Percentiles rank a stretch among this genome's conserved stretches.
Conservation (phyloP, 1,140 invertebrate species). For the Geopemphigus sp. region DNA sequence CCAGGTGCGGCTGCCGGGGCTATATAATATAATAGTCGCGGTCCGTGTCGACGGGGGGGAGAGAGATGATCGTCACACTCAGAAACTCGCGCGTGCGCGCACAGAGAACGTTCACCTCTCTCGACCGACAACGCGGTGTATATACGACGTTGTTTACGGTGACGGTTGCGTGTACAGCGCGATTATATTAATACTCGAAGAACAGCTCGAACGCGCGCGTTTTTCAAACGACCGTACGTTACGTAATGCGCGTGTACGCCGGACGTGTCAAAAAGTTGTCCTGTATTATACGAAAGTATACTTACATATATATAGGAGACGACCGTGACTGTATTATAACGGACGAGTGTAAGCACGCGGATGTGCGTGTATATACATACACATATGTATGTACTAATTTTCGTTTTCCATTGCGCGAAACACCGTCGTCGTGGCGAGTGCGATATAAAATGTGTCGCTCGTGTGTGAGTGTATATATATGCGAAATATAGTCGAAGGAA, state of each 20-base stretch:
- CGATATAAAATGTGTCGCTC: no score
- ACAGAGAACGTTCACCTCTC: constrained; percentile 21
- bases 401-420: no score
- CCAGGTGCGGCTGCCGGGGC: constrained; percentile 27
- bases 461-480: no score
- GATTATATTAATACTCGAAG: constrained; percentile 8
- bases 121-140: not conserved
- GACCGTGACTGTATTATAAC: not conserved
- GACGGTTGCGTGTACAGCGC: not conserved
- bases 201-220: no score
- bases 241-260: constrained; percentile 2
- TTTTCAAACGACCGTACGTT: constrained; percentile 15
- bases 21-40: not conserved
- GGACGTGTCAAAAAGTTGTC: no score
- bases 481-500: no score
- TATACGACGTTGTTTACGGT: not conserved
- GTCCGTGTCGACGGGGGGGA: not conserved
- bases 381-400: not conserved
- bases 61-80: not conserved
- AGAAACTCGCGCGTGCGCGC: not conserved
- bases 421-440: no score
- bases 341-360: not conserved
- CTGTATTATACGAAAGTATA: no score
- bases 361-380: not conserved
- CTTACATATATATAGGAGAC: no score